Percentiles rank a stretch among this genome's conserved stretches.
These are phyloP conservation scores for Venturia canescens DNA, from an alignment of 1,140 invertebrate genomes.

Conservation along the genomic window DNA sequence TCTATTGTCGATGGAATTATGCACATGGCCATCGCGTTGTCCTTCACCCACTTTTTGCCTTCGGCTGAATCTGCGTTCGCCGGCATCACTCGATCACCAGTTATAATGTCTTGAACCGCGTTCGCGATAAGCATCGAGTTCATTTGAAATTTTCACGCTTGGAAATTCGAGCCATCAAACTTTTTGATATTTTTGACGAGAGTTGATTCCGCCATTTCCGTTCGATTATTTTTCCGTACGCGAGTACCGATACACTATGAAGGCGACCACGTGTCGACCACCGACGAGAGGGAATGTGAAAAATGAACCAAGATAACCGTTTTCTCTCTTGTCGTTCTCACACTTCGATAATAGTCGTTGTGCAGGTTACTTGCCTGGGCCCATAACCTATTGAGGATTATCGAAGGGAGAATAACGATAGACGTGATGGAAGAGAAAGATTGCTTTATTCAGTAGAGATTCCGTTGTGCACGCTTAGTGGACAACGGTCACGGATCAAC, in stretches of 20 bases:
- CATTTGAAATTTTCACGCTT: conserved; percentile 47
- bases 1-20: conserved; percentile 37
- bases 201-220: conserved; percentile 9
- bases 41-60: conserved; percentile 39
- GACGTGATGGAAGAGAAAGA: no score
- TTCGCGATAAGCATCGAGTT: conserved; percentile 32
- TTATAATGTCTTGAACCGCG: conserved; percentile 10
- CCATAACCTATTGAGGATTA: conserved; percentile 46
- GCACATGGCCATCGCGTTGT: conserved; percentile 23
- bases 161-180: conserved; percentile 44
- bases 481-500: no score
- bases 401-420: no score
- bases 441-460: no score
- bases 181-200: conserved; percentile 8
- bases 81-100: conserved; percentile 15
- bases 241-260: not conserved
- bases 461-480: no score
- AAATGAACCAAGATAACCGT: conserved; percentile 10
- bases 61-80: not conserved
- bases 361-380: conserved; percentile 40
- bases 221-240: conserved; percentile 1
- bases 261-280: conserved; percentile 27
- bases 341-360: no score
- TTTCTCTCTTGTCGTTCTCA: not conserved
- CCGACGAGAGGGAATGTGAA: no score